Conservation (phyloP, 2,797 vertebrate species). For the Botia kubotai region DNA sequence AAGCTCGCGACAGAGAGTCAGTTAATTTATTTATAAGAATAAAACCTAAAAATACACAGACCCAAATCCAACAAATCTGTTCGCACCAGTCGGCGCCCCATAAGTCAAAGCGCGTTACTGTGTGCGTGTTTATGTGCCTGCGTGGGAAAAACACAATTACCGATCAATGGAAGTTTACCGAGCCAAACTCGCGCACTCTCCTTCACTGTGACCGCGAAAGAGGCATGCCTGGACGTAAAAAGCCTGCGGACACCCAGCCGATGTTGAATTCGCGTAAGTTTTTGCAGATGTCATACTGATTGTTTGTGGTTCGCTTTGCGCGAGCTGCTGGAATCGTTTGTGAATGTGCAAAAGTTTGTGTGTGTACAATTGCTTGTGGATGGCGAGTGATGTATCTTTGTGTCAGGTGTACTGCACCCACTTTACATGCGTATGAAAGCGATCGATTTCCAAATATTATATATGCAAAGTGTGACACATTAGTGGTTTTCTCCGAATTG, state of each 20-base stretch:
- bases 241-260: conserved; percentile 71
- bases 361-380: background rate
- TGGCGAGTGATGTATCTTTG: background rate
- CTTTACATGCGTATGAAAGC: background rate
- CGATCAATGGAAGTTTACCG: conserved; percentile 72
- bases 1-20: conserved; percentile 10
- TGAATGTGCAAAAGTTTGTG: conserved; percentile 40
- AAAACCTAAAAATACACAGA: conserved; percentile 8
- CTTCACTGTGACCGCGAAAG: conserved; percentile 61
- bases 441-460: background rate
- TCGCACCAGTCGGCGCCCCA: conserved; percentile 32
- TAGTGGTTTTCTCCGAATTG: background rate
- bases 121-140: conserved; percentile 23
- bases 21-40: background rate
- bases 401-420: background rate
- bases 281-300: conserved; percentile 46
- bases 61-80: conserved; percentile 48
- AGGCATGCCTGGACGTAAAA: conserved; percentile 61
- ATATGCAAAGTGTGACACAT: background rate
- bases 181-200: conserved; percentile 51
- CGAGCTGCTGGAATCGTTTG: background rate
- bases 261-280: conserved; percentile 76
- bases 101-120: conserved; percentile 57
- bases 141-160: conserved; percentile 48
- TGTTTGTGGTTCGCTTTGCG: background rate